Evolutionary conservation across 2,113 vertebrate species (phyloP), one percentile per base, ranked within the genome.

Genomic region (Meriones unguiculatus): DNA sequence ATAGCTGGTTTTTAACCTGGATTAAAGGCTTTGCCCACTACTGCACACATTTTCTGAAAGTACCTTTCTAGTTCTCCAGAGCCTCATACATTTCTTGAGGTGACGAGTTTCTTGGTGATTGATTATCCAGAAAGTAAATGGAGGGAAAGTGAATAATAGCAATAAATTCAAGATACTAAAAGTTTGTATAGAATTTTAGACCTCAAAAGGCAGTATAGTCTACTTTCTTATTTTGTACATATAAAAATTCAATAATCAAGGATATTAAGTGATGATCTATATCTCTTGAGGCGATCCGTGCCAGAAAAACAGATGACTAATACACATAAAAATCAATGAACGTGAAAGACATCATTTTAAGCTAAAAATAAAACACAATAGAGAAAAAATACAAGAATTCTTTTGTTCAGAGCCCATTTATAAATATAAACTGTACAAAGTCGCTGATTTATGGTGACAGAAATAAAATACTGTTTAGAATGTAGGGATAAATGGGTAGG

Each of bases 121-220:
- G 35, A 94, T 91, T 20, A 46, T 75, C 69, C 85, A 12, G 59
- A 93, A 97, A 91, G 6, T 46, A 95, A 94, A 93, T 82, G 20
- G 62, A 95, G 87, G 50, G 32, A 76, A 94, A 85, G 11, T 90
- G 6, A 7, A 92, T 81, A 81, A 75, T 94, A 81, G 30, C 2
- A 89, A 90, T 81, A 78, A 17, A 72, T 67, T 94, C 67, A 80
- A 22, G 75, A 95, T 76, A 54, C n/a, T 65, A 80, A 85, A 87
- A 93, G 25, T 75, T 59, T 17, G 59, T 30, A 65, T 24, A 70
- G 18, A 89, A 94, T 81, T 75, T 89, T 91, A 50, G 25, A 64
- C 11, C 54, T 88, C 52, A 89, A 69, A 70, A 82, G 32, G 59
- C 32, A 95, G 8, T 54, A 90, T 24, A 1, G 30, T 96, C 25